Conservation (phyloP, 2,797 vertebrate species). For the Siniperca obscura region DNA sequence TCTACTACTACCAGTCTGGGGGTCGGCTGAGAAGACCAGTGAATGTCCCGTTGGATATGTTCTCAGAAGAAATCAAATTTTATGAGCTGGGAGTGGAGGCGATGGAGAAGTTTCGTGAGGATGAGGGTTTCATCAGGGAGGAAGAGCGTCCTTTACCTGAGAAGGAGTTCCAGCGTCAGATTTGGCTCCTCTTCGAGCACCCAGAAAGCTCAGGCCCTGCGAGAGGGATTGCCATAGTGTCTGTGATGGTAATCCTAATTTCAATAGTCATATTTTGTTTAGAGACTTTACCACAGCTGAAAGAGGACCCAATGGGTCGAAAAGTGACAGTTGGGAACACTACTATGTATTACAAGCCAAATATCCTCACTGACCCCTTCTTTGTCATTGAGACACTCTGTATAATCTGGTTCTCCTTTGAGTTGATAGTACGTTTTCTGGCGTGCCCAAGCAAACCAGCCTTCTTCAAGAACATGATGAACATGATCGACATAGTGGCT, state of each 20-base stretch:
- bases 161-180: slow-evolving; percentile 94
- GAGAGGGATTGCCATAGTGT: slow-evolving; percentile 96
- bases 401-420: slow-evolving; percentile 99
- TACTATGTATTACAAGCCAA: slow-evolving; percentile 91
- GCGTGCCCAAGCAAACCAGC: slow-evolving; percentile 98
- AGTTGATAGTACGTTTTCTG: slow-evolving; percentile 96
- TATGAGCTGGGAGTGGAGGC: slow-evolving; percentile 98
- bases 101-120: slow-evolving; percentile 98
- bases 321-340: slow-evolving; percentile 87
- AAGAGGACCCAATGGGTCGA: slow-evolving; percentile 88
- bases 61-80: slow-evolving; percentile 99
- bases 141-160: slow-evolving; percentile 96
- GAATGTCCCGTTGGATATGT: slow-evolving; percentile 99
- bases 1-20: slow-evolving; percentile 98
- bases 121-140: slow-evolving; percentile 98
- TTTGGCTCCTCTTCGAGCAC: slow-evolving; percentile 99
- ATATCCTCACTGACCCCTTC: slow-evolving; percentile 97
- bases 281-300: slow-evolving; percentile 96
- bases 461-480: slow-evolving; percentile 99
- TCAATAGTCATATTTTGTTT: slow-evolving; percentile 99
- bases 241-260: slow-evolving; percentile 99
- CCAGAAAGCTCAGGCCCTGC: slow-evolving; percentile 97
- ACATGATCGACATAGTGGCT: slow-evolving; percentile 98
- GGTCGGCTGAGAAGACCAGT: slow-evolving; percentile 95
- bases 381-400: slow-evolving; percentile 97